Base-by-base conservation (phyloP, 2,888 invertebrate genomes). In the Exephanes ischioxanthus region DNA sequence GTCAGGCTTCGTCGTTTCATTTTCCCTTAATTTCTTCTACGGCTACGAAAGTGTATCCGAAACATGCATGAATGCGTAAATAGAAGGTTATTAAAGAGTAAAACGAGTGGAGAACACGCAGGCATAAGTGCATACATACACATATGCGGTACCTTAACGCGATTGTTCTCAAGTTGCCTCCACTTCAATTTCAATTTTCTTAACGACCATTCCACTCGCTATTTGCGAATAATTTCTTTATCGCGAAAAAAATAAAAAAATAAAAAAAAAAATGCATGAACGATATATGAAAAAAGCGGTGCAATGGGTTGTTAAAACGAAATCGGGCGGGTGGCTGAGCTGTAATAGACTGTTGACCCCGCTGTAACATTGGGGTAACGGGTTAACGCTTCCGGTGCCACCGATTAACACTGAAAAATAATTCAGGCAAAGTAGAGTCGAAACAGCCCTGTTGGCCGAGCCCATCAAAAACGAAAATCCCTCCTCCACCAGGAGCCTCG, bases 361-460 rank as follows among this genome's bases (percentile, higher is more conserved):
- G 45, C 26, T 55, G 55, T 68, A 77, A 77, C n/a, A 58, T 26
- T 22, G 58, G 53, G 33, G 41, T 33, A 71, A 53, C 63, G 26
- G 41, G 26, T 33, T 37, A 33, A n/a, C 22, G 11, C 55, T 26
- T 45, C 14, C 41, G 6, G 81, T 3, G 55, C 51, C 26, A 58
- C 1, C 48, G 71, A 72, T 72, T 37, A 78, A 51, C 71, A 16
- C n/a, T 63, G 37, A 63, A 66, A 33, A 78, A 67, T 72, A 67
- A 72, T 77, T 63, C 30, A 6, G 30, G 19, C 48, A 67, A 71
- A 77, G 45, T 48, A 45, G 48, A 67, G 45, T 45, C 53, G 51
- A 61, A 55, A 70, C n/a, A 19, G 19, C 9, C 26, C 26, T 22
- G 4, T 55, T 16, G 41, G 68, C 16, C n/a, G 30, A 51, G 19